A percentile compares a stretch with the other conserved stretches of the same genome.
Evolutionary conservation across 2,797 vertebrate species (phyloP).

Genomic region (Sebastes ruberrimus): DNA sequence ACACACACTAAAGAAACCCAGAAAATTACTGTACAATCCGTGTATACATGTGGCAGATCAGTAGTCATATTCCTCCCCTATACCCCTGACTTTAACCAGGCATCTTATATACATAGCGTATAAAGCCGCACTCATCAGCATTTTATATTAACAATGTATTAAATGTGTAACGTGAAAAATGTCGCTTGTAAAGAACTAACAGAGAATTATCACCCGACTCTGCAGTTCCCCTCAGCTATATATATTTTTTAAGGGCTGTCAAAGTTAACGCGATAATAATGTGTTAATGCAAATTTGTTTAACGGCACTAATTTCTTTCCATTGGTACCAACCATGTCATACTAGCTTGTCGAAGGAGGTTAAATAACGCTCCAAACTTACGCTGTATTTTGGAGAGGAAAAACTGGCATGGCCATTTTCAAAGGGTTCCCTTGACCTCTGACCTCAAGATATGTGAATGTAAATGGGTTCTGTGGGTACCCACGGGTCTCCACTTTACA

Average conservation of each 20-base stretch:
- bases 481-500: too few species aligned
- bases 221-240: too few species aligned
- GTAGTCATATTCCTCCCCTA: not conserved
- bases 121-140: not conserved
- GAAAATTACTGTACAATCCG: not conserved
- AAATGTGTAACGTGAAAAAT: not conserved
- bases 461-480: too few species aligned
- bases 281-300: too few species aligned
- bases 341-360: fast-evolving
- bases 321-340: too few species aligned
- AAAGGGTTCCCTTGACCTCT: fast-evolving
- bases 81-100: not conserved
- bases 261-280: too few species aligned
- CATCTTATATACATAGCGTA: not conserved
- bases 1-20: not conserved
- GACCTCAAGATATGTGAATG: too few species aligned
- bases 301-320: too few species aligned
- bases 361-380: fast-evolving
- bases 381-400: fast-evolving
- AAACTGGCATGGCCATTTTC: too few species aligned
- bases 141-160: not conserved
- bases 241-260: too few species aligned
- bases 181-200: not conserved
- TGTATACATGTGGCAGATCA: not conserved
- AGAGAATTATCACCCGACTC: too few species aligned